Conservation (phyloP, 1,140 invertebrate genomes). For the Bactericera cockerelli region DNA sequence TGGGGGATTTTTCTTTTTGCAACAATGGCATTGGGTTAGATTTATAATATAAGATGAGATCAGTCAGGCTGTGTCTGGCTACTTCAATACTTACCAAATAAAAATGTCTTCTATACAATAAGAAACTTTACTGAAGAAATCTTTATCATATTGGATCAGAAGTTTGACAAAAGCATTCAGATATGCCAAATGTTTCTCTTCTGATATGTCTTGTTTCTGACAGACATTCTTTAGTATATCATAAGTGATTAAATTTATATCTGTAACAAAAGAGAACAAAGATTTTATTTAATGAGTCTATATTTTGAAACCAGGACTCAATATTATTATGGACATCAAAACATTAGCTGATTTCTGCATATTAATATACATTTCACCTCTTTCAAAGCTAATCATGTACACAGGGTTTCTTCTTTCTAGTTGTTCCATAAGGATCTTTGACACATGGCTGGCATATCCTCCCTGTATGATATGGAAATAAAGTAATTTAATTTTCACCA, state of each 20-base stretch:
- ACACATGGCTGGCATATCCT: too few species aligned
- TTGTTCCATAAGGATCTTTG: too few species aligned
- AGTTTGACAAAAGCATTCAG: slow-evolving; percentile 68
- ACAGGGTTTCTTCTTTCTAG: not conserved
- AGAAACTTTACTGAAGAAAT: slow-evolving; percentile 39
- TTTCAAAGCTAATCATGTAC: not conserved
- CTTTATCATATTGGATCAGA: slow-evolving; percentile 43
- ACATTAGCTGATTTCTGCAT: not conserved
- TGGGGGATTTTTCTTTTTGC: too few species aligned
- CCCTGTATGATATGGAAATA: too few species aligned
- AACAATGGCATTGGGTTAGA: too few species aligned
- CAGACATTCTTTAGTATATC: slow-evolving; percentile 46
- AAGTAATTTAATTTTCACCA: too few species aligned
- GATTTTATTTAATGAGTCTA: not conserved
- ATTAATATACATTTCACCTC: slow-evolving; percentile 5
- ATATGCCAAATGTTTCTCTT: slow-evolving; percentile 53
- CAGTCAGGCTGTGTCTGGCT: too few species aligned
- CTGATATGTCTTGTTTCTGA: slow-evolving; percentile 37
- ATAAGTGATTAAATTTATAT: slow-evolving; percentile 8
- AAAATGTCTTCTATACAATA: slow-evolving; percentile 61
- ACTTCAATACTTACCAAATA: slow-evolving; percentile 58
- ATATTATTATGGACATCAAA: not conserved
- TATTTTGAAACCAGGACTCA: not conserved
- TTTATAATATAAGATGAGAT: too few species aligned
- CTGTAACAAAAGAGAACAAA: slow-evolving; percentile 11